These are phyloP conservation scores for Monoplex corrugatus DNA, from an alignment of 2,888 invertebrate genomes.

Conservation along the genomic window DNA sequence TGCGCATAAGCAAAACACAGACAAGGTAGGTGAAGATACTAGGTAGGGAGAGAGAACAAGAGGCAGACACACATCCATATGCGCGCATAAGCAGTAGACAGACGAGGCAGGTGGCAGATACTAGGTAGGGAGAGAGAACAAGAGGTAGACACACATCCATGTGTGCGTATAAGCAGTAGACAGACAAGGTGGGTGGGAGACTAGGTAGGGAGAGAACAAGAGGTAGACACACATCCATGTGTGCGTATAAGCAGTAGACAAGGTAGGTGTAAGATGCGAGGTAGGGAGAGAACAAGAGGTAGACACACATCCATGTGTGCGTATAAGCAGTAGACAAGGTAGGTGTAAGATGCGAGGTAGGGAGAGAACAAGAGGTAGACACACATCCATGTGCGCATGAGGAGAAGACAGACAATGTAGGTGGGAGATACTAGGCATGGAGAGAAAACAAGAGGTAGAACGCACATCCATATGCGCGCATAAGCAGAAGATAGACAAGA, in stretches of 20 bases:
- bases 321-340: background rate
- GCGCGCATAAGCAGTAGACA: background rate
- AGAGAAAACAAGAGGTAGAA: background rate
- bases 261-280: background rate
- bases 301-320: conserved; percentile 69
- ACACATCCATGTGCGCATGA: too few species aligned
- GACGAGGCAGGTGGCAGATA: background rate
- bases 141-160: conserved; percentile 64
- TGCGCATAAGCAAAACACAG: background rate
- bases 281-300: background rate
- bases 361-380: background rate
- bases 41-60: too few species aligned
- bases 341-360: too few species aligned
- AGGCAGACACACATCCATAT: background rate
- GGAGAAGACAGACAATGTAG: background rate
- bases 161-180: background rate
- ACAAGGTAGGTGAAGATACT: background rate
- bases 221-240: background rate
- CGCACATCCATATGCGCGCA: too few species aligned
- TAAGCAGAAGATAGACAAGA: background rate
- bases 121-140: too few species aligned
- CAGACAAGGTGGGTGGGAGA: background rate
- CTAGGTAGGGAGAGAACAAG: too few species aligned
- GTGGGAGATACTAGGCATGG: too few species aligned
- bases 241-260: background rate